phyloP scores from a whole-genome alignment of 2,113 vertebrate genomes.

The Donacobius atricapilla region DNA sequence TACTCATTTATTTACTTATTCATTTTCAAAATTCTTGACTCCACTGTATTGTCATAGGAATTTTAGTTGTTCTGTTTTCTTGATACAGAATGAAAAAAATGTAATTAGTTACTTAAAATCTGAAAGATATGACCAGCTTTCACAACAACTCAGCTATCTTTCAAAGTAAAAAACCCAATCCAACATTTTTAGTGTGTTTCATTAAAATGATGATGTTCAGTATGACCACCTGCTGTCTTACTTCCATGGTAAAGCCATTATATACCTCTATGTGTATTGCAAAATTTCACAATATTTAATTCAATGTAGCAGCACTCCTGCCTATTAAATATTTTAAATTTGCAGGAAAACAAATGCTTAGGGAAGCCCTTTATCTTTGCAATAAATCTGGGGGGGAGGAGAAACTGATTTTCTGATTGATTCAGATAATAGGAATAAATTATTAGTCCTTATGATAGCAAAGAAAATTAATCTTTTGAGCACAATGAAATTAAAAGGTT shows the following conservation, averaged over 20 bases:
- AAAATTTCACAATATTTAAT: neutral
- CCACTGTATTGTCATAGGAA: neutral
- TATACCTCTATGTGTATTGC: neutral
- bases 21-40: neutral
- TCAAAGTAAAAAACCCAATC: neutral
- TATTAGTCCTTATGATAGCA: conserved; percentile 44
- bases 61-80: neutral
- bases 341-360: neutral
- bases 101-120: neutral
- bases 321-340: conserved; percentile 4
- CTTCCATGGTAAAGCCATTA: neutral
- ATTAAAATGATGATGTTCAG: neutral
- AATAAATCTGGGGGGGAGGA: neutral
- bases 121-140: neutral
- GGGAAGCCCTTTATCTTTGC: neutral
- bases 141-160: neutral
- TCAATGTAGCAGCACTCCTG: neutral
- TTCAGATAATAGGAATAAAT: conserved; percentile 61
- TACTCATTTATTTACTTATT: neutral
- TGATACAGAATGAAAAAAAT: neutral
- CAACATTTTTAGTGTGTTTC: neutral
- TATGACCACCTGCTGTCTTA: neutral
- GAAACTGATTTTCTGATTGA: conserved; percentile 31
- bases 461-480: conserved; percentile 67
- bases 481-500: conserved; percentile 69